Evolutionary conservation across 2,797 vertebrate species (phyloP), one percentile per base, ranked within the genome.

Genomic region (Micropoecilia bifurca): DNA sequence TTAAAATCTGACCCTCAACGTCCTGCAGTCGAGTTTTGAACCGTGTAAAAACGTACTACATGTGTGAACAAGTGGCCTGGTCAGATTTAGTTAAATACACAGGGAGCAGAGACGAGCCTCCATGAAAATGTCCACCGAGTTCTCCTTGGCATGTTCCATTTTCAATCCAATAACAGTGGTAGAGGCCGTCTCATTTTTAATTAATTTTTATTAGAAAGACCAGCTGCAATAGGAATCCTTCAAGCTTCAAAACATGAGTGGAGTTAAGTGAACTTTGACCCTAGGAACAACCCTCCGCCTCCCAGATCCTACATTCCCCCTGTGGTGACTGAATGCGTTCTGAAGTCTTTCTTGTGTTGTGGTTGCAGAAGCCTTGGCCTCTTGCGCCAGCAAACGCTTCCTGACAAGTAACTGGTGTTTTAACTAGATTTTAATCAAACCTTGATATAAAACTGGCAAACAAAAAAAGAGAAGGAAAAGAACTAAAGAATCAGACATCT

Each of bases 51-150:
- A 59, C 71, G 6, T 57, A 55, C 77, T 76, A 22, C 61, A 75
- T 33, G 2, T 6, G 30, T 80, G 14, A 75, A 82, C 28, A 75
- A 68, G 63, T 25, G n/a, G 55, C 30, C 68, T 74, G 73, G 39
- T 74, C 75, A 88, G 90, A 85, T 85, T 92, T 96, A 95, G 89
- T 95, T 93, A 93, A 94, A 91, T 76, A 95, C 50, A 88, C 30
- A 47, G 48, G 92, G 86, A 93, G 89, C 89, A 87, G 72, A 41
- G 12, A 46, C 25, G 46, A 78, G 89, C 68, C 61, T 72, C 75
- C 69, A 81, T 30, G 18, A n/a, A 57, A 71, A 83, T 47, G 66
- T 74, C 82, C 68, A 72, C 71, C 73, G 63, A 80, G 78, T 33
- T 73, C 43, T 69, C 59, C 25, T 2, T 18, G 74, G 76, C 73